Percentiles rank a stretch among this genome's conserved stretches.
Evolutionary conservation across 1,140 invertebrate genomes (phyloP).

Genomic region (Archivesica marissinica): DNA sequence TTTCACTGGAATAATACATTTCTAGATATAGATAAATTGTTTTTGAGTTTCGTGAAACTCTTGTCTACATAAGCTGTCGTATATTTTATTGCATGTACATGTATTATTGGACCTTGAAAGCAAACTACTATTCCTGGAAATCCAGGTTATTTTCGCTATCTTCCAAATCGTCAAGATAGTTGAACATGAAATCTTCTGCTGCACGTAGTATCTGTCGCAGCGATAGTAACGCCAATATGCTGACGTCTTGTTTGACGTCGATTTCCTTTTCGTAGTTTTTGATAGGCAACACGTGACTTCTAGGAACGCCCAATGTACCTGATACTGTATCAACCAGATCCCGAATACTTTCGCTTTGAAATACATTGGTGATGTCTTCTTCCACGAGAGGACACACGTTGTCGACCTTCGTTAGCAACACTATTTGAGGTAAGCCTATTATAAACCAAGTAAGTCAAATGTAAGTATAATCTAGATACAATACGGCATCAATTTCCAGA

Average conservation of each 20-base stretch:
- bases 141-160: neutral
- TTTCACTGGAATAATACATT: too few relatives aligned
- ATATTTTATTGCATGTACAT: too few relatives aligned
- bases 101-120: too few relatives aligned
- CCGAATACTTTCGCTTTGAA: constrained; percentile 14
- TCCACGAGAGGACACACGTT: constrained; percentile 23
- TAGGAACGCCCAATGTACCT: constrained; percentile 36
- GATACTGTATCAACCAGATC: constrained; percentile 50
- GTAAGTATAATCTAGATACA: too few relatives aligned
- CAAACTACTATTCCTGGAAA: neutral
- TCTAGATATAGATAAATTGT: too few relatives aligned
- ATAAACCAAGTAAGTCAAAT: neutral
- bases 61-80: too few relatives aligned
- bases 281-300: constrained; percentile 27
- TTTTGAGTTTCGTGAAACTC: too few relatives aligned
- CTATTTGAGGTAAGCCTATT: constrained; percentile 40
- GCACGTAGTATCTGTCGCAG: constrained; percentile 40
- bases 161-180: constrained; percentile 6
- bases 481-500: too few relatives aligned
- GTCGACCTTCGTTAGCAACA: constrained; percentile 59
- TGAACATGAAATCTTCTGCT: constrained; percentile 36
- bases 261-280: constrained; percentile 53
- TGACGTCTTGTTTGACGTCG: constrained; percentile 12
- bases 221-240: neutral
- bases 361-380: constrained; percentile 30